Evolutionary conservation across 2,888 invertebrate genomes (phyloP).

Genomic region (Diarsia mendica): DNA sequence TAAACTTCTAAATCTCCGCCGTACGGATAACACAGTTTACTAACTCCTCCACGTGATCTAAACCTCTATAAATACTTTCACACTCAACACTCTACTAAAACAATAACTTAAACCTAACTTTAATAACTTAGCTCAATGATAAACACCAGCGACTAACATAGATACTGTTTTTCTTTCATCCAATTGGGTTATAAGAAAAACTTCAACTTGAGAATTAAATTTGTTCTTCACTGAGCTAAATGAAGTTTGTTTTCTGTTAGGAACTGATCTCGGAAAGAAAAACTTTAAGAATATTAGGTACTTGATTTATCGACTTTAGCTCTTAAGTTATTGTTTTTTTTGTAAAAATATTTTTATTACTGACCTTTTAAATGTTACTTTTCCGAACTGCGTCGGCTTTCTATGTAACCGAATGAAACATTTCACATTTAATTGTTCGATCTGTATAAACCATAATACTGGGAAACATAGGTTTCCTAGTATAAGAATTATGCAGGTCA

Average conservation of each 20-base stretch:
- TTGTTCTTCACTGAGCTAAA: conserved; percentile 47
- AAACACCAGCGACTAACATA: conserved; percentile 25
- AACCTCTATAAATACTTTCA: neutral
- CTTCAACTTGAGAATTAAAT: conserved; percentile 47
- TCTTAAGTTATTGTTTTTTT: neutral
- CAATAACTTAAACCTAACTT: conserved; percentile 20
- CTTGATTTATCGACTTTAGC: conserved; percentile 28
- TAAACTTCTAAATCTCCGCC: neutral
- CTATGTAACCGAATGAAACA: neutral
- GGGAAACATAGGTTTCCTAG: neutral
- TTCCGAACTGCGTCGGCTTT: neutral
- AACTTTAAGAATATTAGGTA: conserved; percentile 19
- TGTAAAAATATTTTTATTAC: conserved; percentile 2
- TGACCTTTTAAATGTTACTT: neutral
- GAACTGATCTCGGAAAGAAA: conserved; percentile 37
- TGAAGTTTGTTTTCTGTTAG: conserved; percentile 41
- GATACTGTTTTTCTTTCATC: conserved; percentile 24
- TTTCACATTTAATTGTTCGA: neutral
- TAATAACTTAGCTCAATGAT: conserved; percentile 27
- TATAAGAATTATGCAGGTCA: too few relatives aligned
- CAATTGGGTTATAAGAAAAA: conserved; percentile 33
- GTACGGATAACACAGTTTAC: neutral
- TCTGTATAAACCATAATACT: neutral
- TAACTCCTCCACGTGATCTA: neutral
- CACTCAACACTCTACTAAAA: neutral